Evolutionary conservation across 2,797 vertebrate species (phyloP), one percentile per base, ranked within the genome.

Genomic region (Moxostoma hubbsi): DNA sequence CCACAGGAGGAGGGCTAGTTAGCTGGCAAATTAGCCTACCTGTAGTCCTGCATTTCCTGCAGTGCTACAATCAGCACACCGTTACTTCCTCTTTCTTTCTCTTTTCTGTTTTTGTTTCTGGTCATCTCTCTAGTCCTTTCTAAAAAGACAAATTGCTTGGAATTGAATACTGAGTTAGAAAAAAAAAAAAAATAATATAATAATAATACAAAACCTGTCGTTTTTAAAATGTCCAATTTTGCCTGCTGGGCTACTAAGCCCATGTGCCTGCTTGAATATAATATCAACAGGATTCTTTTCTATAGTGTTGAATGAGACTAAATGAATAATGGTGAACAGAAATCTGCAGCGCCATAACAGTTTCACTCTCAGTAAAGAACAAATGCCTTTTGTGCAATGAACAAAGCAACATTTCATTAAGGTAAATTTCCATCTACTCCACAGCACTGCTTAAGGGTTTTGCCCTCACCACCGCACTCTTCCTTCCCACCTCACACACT

Each of bases 1-100:
- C 9, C 67, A 81, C 61, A 12, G 50, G 18, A 63, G 55, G 66
- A 74, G 58, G 73, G 55, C 66, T 67, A 59, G 67, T 81, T 61
- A 24, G 71, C 71, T 50, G 63, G 63, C n/a, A 79, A 76, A 81
- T 84, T 81, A 78, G 15, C 16, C 43, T 15, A 83, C 82, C 79
- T 69, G 65, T 55, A 13, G 12, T 57, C 54, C 79, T 36, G 24
- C 13, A 68, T 43, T 55, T 57, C 79, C 59, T 71, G 67, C 50
- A 0, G 9, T 11, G 76, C 62, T 71, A 71, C 67, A 15, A 46
- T 62, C 12, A 0, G 12, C 50, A 36, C 5, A 10, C 50, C 62
- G 24, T 59, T 69, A 70, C 36, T 63, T 78, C 15, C 50, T 62
- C 63, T 77, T 36, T 13, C 15, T 53, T 62, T 66, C 51, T 75